Percentiles rank a stretch among this genome's conserved stretches.
phyloP scores from a whole-genome alignment of 2,888 invertebrate species.

The Andrena fulva region DNA sequence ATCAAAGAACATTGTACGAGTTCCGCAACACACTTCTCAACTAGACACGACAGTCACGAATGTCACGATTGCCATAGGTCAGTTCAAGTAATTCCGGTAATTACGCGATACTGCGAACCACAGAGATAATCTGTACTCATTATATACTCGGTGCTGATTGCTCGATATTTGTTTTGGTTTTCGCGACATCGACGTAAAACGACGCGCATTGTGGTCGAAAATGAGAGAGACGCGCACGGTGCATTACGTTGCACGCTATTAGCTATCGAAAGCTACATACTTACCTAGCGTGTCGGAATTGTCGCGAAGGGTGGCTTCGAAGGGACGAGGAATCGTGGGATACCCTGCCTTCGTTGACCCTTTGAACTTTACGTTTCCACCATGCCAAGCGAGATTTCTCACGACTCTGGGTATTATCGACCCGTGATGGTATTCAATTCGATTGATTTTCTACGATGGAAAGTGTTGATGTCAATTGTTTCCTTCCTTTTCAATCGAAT shows the following conservation, averaged over 20 bases:
- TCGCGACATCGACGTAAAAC: background rate
- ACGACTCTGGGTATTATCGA: background rate
- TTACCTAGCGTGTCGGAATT: background rate
- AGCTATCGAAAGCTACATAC: background rate
- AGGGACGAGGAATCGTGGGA: background rate
- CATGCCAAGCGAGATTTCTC: background rate
- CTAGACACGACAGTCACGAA: no score
- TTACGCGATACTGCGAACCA: background rate
- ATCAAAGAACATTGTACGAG: no score
- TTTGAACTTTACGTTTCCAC: background rate
- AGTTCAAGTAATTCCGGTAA: background rate
- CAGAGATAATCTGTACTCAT: no score
- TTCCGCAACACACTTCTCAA: no score
- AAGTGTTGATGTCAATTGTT: no score
- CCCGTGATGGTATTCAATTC: background rate
- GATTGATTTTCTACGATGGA: background rate
- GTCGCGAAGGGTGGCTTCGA: background rate
- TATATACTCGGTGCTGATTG: background rate
- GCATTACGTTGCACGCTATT: background rate
- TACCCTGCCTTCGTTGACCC: background rate
- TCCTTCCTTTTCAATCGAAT: background rate
- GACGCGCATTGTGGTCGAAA: background rate
- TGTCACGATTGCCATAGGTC: no score
- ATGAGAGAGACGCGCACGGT: background rate
- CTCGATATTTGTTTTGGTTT: background rate